Base-by-base conservation (phyloP, 2,888 invertebrate genomes). In the Ichneumon xanthorius region DNA sequence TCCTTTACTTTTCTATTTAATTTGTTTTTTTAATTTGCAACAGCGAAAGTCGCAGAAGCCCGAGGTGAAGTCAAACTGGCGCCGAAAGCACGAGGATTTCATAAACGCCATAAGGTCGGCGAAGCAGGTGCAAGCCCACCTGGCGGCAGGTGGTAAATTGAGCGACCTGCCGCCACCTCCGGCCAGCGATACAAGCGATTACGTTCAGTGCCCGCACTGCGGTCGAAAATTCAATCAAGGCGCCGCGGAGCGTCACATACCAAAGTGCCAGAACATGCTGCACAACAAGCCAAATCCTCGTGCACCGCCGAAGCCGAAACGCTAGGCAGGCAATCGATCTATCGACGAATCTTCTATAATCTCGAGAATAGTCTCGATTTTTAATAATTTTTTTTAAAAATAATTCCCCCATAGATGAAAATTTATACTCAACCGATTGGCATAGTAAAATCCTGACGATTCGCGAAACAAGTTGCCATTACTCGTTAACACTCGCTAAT, bases 41-140 rank as follows among this genome's bases (percentile, higher is more conserved):
- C 87, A 92, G 92, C 65, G 82, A 45, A 91, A 90, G 87, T 14
- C 82, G 26, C 91, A 91, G 82, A 92, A 92, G 58, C 75, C 91
- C 9, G 88, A 89, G 71, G 80, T 86, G 14, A 90, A 91, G 63
- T 96, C 94, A 89, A 97, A 97, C 94, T 99, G 99, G 99, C 95
- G 98, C 4, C 96, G 97, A 92, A 97, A 98, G 90, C 99, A 99
- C 95, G 97, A 98, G 93, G 98, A 99, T 90, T 99, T 99, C 94
- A 97, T 99, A 88, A 95, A 96, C 84, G 96, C 98, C 2, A 98
- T 99, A 87, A 96, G 98, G 58, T 97, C 98, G 7, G 99, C 99
- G 3, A 98, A 98, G 92, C 96, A 96, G 94, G 97, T 96, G 90
- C 97, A 97, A 93, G 96, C 96, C 0, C 96, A 98, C 92, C 93